Conservation (phyloP, 2,113 vertebrate genomes). For the crab-eating macaque (Macaca fascicularis) region T2T-MFA8v1.1 NC_088395.1:32832501-32833000, state of each 20-base stretch:
- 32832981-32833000: not conserved
- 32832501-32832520: not conserved
- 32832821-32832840: not conserved
- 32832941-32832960: not conserved
- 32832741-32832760: not conserved
- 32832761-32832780: not conserved
- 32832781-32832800: not conserved
- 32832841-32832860: not conserved
- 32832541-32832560: not conserved
- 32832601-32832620: conserved; percentile 12
- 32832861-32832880: not conserved
- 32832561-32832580: not conserved
- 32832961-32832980: not conserved
- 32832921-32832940: not conserved
- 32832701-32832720: not conserved
- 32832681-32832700: not conserved
- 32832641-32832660: not conserved
- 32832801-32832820: not conserved
- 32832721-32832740: not conserved
- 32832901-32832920: not conserved
- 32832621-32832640: conserved; percentile 1
- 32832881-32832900: not conserved
- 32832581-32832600: conserved; percentile 18
- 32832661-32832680: not conserved
- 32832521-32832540: not conserved